Evolutionary conservation across 2,113 vertebrate genomes (phyloP), one percentile per base, ranked within the genome.

Genomic region (Semnornis frantzii): DNA sequence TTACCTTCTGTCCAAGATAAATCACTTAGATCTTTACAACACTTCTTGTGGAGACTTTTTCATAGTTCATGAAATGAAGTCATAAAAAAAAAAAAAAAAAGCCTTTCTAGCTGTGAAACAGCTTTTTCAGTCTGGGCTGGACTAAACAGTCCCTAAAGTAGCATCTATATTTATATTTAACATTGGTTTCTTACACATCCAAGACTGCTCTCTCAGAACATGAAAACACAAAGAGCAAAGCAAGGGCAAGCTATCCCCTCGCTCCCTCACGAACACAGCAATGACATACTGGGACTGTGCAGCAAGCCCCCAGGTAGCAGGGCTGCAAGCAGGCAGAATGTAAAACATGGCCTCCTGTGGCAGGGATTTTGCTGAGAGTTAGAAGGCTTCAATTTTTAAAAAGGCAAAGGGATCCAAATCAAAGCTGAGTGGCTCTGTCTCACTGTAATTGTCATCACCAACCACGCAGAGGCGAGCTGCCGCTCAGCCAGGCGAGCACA

Each of bases 321-420:
- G 13, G 6, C 65, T 68, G 13, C 66, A 79, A 86, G 81, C n/a
- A 46, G 48, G 28, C 85, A 94, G 69, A 55, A 87, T 79, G 78
- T 78, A 95, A 86, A 93, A 74, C 79, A 62, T 2, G 42, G 46
- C 58, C 90, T 94, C 93, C 68, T 2, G 16, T n/a, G 55, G 48
- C 18, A 55, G 27, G 52, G 62, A 73, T 70, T 94, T 85, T 90
- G 79, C 83, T 88, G 63, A 90, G 72, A 93, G n/a, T 85, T 78
- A 83, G 54, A 65, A 89, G 76, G 23, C 70, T 96, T 84, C 72
- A 16, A 42, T 93, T 91, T 95, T 93, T 91, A 75, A 93, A 95
- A 79, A 89, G 74, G 37, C 75, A 80, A 39, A 80, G 27, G 27
- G 33, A 70, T 82, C 82, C 58, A 62, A 70, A 96, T 77, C 44